phyloP scores from a whole-genome alignment of 2,113 vertebrate species.

The Corvus hawaiiensis region DNA sequence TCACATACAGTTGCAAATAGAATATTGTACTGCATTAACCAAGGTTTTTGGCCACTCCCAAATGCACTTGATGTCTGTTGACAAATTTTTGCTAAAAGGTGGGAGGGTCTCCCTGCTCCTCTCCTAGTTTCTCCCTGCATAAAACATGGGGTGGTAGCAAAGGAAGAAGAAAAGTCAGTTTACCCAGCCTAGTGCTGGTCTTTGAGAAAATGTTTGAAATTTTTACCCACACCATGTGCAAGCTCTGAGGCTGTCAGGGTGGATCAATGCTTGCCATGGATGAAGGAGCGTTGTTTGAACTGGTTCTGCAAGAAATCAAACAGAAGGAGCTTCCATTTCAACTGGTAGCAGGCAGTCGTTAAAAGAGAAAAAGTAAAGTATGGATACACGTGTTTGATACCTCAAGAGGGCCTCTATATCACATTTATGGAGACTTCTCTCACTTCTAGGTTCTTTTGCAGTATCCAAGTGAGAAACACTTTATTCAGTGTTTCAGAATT shows the following conservation, averaged over 20 bases:
- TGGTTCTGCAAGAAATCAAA: neutral
- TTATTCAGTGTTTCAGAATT: neutral
- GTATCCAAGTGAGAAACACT: neutral
- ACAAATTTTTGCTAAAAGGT: neutral
- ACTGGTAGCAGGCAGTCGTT: neutral
- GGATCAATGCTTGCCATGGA: neutral
- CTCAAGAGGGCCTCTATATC: neutral
- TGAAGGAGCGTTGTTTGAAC: accelerated
- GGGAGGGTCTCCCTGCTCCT: neutral
- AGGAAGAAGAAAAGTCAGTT: neutral
- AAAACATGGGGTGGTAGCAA: neutral
- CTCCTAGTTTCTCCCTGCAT: neutral
- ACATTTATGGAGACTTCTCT: neutral
- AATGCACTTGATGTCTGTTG: neutral
- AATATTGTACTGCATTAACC: neutral
- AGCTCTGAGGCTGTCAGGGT: neutral
- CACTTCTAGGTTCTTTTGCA: neutral
- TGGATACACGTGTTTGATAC: neutral
- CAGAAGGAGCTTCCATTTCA: neutral
- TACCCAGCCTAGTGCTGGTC: neutral
- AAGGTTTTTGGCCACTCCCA: neutral
- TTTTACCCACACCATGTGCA: neutral
- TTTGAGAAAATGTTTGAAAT: neutral
- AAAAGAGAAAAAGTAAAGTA: neutral
- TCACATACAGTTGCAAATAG: neutral